Evolutionary conservation across 2,888 invertebrate genomes (phyloP).

Genomic region (Gnatocerus cornutus): DNA sequence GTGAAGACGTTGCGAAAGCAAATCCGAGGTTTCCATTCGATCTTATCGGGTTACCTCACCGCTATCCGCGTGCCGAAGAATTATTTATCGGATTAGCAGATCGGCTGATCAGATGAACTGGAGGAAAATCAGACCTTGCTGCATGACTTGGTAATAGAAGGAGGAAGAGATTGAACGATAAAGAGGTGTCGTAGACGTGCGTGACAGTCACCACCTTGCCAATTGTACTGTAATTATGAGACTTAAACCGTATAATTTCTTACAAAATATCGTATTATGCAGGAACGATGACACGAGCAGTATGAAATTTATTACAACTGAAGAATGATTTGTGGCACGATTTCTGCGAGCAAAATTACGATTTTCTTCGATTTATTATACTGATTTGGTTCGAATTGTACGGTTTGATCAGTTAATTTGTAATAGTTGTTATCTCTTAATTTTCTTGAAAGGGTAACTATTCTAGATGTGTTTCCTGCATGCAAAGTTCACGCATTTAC

Average conservation of each 20-base stretch:
- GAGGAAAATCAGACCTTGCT: conserved; percentile 23
- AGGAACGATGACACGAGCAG: conserved; percentile 1
- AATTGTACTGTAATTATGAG: conserved; percentile 31
- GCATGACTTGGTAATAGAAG: conserved; percentile 20
- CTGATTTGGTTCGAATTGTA: background rate
- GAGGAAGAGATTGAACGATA: conserved; percentile 29
- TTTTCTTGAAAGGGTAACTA: too few species aligned
- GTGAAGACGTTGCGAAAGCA: conserved; percentile 33
- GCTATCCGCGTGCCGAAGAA: conserved; percentile 25
- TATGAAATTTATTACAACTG: conserved; percentile 2
- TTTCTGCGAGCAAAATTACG: background rate
- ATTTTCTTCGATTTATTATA: background rate
- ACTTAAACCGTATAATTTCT: conserved; percentile 27
- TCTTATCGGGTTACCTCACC: conserved; percentile 19
- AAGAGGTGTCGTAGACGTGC: conserved; percentile 33
- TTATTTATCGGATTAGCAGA: conserved; percentile 30
- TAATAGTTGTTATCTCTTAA: too few species aligned
- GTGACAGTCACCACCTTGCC: conserved; percentile 34
- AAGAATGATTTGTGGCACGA: background rate
- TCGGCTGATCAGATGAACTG: conserved; percentile 22
- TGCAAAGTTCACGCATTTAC: too few species aligned
- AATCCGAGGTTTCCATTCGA: conserved; percentile 11
- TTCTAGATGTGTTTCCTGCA: too few species aligned
- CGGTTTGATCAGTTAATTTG: too few species aligned
- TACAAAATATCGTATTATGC: conserved; percentile 24